Evolutionary conservation across 2,888 invertebrate species (phyloP), one percentile per base, ranked within the genome.

Genomic region (Gymnoscelis rufifasciata): DNA sequence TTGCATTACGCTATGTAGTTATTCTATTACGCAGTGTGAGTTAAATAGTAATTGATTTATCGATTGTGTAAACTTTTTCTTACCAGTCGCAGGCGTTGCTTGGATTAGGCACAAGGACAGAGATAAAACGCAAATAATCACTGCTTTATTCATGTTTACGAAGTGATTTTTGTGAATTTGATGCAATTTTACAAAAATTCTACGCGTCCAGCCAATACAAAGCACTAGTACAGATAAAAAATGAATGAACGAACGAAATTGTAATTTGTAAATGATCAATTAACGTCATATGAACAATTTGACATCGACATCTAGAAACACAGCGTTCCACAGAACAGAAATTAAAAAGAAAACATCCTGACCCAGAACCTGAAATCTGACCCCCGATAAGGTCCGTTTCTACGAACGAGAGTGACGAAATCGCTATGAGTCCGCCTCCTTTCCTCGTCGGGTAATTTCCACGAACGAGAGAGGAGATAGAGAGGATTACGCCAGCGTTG

Each of bases 61-160:
- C 19, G 39, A 48, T 54, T 43, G 46, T 46, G 57, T 47, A 57
- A 54, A 55, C 51, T 23, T 50, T 58, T 46, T 48, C 68, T 64
- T 71, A 83, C 83, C 74, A 62, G 59, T 41, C 35, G 53, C 29
- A 13, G 61, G 51, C 44, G 57, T 54, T 43, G 72, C 61, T 45
- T 63, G 59, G 61, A 77, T 74, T 43, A 78, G 56, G 59, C 82
- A 74, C 54, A 74, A 54, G 33, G 79, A 73, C 7, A 84, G 52
- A 28, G 83, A 74, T 40, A 86, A 57, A 47, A 86, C 68, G 66
- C 80, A 80, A 56, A 86, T 63, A 60, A 83, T 69, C 51, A 80
- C 68, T 68, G 70, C 74, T 68, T 83, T 80, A 84, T 83, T 84
- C 51, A 64, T 75, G 59, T 38, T 58, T 37, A 36, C 26, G 19